Evolutionary conservation across 2,888 invertebrate genomes (phyloP).

Genomic region (Sicus ferrugineus): DNA sequence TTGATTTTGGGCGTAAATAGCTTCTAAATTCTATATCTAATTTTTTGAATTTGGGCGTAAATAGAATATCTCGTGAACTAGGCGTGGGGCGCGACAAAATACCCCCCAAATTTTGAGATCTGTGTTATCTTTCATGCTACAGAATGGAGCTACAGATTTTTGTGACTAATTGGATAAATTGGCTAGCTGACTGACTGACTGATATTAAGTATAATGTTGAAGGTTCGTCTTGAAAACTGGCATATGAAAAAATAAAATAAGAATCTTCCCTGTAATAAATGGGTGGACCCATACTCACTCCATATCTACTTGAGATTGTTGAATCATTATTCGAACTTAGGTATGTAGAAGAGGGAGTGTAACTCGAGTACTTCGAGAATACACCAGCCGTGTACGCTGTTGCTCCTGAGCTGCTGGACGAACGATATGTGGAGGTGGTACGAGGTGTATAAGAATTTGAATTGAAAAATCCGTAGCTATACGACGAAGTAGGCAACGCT

Average conservation of each 20-base stretch:
- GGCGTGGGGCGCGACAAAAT: too few species aligned
- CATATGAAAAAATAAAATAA: constrained; percentile 9
- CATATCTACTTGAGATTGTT: constrained; percentile 62
- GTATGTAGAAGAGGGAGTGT: constrained; percentile 58
- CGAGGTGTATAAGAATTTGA: constrained; percentile 52
- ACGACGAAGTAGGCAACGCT: constrained; percentile 47
- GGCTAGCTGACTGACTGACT: constrained; percentile 3
- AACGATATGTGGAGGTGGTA: constrained; percentile 32
- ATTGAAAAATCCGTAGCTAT: constrained; percentile 38
- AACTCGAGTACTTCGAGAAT: constrained; percentile 52
- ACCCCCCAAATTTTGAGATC: too few species aligned
- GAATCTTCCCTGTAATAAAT: neutral
- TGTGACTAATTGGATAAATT: too few species aligned
- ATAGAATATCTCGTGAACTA: too few species aligned
- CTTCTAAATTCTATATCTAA: too few species aligned
- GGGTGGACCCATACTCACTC: constrained; percentile 57
- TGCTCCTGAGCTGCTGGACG: constrained; percentile 42
- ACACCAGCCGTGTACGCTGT: constrained; percentile 54
- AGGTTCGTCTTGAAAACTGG: constrained; percentile 14
- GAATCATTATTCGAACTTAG: constrained; percentile 60
- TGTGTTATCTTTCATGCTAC: too few species aligned
- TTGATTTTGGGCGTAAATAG: too few species aligned
- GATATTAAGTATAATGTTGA: neutral
- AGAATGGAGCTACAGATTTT: too few species aligned
- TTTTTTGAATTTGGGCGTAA: too few species aligned